Evolutionary conservation across 64 coral and sea anemone species (phyloP).

Genomic region (Dendronephthya gigantea): DNA sequence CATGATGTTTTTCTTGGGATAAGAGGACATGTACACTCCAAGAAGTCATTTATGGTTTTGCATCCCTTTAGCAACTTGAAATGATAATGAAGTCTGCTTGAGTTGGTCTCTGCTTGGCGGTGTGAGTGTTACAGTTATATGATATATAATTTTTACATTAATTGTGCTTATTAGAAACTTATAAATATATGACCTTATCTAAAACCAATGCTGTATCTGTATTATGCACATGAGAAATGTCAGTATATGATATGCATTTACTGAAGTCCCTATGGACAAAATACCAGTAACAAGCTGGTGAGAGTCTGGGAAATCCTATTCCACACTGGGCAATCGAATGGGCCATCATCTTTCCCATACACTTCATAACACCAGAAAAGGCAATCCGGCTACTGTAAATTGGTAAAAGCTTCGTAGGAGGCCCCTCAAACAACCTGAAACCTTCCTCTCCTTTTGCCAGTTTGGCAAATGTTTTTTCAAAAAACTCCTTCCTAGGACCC

Average conservation of each 20-base stretch:
- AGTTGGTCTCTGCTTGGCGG: too few species aligned
- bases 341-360: neutral
- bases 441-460: neutral
- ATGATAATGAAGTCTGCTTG: too few species aligned
- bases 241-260: neutral
- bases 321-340: neutral
- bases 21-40: too few species aligned
- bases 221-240: neutral
- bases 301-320: neutral
- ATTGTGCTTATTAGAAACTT: too few species aligned
- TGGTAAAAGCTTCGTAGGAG: neutral
- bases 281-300: neutral
- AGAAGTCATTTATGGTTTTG: too few species aligned
- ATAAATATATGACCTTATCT: neutral
- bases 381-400: neutral
- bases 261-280: neutral
- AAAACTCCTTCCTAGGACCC: conserved; percentile 4
- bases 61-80: too few species aligned
- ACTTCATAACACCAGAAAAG: neutral
- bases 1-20: too few species aligned
- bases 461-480: conserved; percentile 4
- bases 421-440: neutral
- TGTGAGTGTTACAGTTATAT: too few species aligned
- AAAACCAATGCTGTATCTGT: neutral
- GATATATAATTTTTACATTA: too few species aligned